Conservation (phyloP, 2,113 vertebrate genomes). For the human region DNA sequence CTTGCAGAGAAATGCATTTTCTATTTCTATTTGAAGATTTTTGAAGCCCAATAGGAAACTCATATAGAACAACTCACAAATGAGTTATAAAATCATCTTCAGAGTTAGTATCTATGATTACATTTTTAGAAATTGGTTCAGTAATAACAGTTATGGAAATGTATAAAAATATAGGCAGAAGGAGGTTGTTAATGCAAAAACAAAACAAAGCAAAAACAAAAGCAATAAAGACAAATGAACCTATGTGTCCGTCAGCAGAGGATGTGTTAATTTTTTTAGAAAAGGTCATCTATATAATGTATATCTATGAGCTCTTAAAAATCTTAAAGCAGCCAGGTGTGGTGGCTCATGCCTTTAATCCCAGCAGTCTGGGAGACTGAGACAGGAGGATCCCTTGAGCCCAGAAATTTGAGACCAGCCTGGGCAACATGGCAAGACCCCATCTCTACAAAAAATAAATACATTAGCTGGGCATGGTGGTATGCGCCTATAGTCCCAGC, state of each 20-base stretch:
- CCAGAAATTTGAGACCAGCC: not conserved
- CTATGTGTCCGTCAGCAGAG: not conserved
- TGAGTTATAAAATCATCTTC: not conserved
- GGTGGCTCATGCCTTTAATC: not conserved
- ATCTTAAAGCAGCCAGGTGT: not conserved
- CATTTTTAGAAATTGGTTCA: not conserved
- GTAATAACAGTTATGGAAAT: slow-evolving; percentile 7
- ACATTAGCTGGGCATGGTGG: not conserved
- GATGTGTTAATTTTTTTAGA: not conserved
- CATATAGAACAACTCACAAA: not conserved
- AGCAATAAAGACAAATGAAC: not conserved
- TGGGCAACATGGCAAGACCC: not conserved
- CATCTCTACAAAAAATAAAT: not conserved
- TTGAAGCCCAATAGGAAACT: not conserved
- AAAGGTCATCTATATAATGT: not conserved
- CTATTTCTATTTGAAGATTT: not conserved
- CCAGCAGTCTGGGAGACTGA: not conserved
- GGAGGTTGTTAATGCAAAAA: not conserved
- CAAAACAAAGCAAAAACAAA: not conserved
- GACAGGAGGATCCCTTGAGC: not conserved
- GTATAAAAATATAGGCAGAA: not conserved
- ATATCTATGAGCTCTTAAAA: not conserved
- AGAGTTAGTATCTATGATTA: not conserved
- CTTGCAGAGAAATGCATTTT: not conserved
- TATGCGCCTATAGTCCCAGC: not conserved